Conservation (phyloP, 1,140 invertebrate species). For the Macrocentrus cingulum region DNA sequence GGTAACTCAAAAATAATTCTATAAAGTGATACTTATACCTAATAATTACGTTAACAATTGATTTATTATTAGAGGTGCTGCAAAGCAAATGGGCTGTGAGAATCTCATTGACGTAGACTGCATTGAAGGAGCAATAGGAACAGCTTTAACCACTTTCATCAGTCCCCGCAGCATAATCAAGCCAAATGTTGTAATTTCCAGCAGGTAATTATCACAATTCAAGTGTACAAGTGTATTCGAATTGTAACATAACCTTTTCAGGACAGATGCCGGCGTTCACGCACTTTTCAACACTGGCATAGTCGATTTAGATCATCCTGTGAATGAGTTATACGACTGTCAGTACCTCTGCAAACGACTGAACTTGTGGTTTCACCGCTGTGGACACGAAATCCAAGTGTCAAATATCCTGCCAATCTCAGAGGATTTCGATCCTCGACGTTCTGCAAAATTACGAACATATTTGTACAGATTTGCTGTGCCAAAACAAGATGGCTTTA, state of each 20-base stretch:
- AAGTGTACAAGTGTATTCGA: not conserved
- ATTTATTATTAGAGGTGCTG: conserved; percentile 57
- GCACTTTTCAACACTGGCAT: conserved; percentile 67
- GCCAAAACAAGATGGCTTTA: conserved; percentile 39
- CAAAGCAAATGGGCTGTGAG: conserved; percentile 53
- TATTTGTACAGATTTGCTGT: conserved; percentile 69
- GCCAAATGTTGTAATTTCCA: conserved; percentile 61
- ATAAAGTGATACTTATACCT: no score
- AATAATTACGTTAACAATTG: no score
- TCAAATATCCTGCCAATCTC: conserved; percentile 61
- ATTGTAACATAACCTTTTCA: conserved; percentile 46
- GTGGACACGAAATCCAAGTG: conserved; percentile 57
- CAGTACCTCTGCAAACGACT: conserved; percentile 51
- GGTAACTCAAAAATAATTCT: conserved; percentile 30
- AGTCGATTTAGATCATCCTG: conserved; percentile 61
- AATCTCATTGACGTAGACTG: conserved; percentile 58
- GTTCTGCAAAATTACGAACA: conserved; percentile 62
- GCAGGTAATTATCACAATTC: conserved; percentile 60
- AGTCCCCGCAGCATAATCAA: conserved; percentile 35
- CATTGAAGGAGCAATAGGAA: conserved; percentile 68
- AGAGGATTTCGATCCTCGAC: conserved; percentile 64
- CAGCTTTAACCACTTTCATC: conserved; percentile 54
- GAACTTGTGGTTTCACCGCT: conserved; percentile 64
- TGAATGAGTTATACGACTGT: conserved; percentile 56
- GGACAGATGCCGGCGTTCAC: conserved; percentile 75